Conservation (phyloP, 1,140 invertebrate species). For the Bemisia tabaci region DNA sequence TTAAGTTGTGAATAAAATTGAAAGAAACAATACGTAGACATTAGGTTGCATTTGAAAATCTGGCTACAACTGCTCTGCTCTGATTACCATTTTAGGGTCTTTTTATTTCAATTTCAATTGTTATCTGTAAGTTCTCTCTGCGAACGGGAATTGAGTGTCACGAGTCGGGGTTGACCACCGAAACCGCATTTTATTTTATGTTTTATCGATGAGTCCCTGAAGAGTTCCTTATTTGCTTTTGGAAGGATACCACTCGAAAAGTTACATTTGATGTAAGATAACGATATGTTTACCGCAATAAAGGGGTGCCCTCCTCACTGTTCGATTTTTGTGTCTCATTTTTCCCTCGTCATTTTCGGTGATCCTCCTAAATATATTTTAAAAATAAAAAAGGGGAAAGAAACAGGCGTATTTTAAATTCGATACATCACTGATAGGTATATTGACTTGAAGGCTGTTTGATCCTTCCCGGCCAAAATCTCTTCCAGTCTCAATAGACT, state of each 20-base stretch:
- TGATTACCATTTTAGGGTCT: neutral
- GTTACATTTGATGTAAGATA: neutral
- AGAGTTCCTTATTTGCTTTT: neutral
- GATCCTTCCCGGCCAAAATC: too few relatives aligned
- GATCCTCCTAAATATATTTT: too few relatives aligned
- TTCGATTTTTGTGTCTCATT: neutral
- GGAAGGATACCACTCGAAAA: neutral
- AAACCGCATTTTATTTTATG: neutral
- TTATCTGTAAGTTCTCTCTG: neutral
- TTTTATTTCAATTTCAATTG: neutral
- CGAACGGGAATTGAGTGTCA: neutral
- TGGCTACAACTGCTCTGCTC: neutral
- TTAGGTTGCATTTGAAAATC: too few relatives aligned
- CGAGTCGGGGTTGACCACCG: neutral
- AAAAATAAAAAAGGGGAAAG: too few relatives aligned
- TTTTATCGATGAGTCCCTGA: neutral
- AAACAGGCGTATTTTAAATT: too few relatives aligned
- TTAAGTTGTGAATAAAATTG: too few relatives aligned
- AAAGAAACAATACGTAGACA: too few relatives aligned
- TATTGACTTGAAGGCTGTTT: too few relatives aligned
- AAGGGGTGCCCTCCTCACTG: neutral
- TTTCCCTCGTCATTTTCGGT: neutral
- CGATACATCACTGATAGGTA: too few relatives aligned
- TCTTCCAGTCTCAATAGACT: too few relatives aligned
- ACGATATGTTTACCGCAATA: neutral